Base-by-base conservation (phyloP, 2,888 invertebrate genomes). In the Andrena chrysosceles region DNA sequence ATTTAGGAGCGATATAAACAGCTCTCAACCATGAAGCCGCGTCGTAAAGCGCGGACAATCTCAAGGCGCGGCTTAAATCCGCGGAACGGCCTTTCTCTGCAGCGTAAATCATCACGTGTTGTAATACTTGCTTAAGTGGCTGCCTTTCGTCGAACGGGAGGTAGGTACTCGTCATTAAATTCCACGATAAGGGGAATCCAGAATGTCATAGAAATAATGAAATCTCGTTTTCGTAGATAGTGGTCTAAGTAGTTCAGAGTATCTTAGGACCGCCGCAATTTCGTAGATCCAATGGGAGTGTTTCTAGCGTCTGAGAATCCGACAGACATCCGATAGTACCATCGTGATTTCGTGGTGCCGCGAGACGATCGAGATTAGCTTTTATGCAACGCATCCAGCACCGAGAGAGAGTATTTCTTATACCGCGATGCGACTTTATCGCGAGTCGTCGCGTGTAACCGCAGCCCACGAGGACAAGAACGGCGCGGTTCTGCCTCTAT, bases 401-500 rank as follows among this genome's bases (percentile, higher is more conserved):
- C 54, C 26, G 74, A 20, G 26, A 29, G 64, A 35, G 60, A 8
- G 29, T 42, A 26, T 23, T 56, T 31, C 8, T 16, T 29, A 54
- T 13, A 26, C 35, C 56, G 42, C 26, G 35, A 35, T 69, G n/a
- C n/a, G 33, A 66, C 60, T 82, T 67, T 83, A 83, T 79, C 63
- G 59, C 23, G 62, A 70, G 56, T 62, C 52, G 60, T 8, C 56
- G 70, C 49, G 59, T 56, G 23, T 63, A 78, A 81, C 67, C 80
- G 64, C 80, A 80, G 60, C 68, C 77, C 35, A 62, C 72, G 79
- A 60, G 72, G 70, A 64, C 63, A 72, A 78, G 76, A 69, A 54
- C 64, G 29, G n/a, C 75, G 70, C 66, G 76, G 76, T 81, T 78
- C 73, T 63, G 62, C 23, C 56, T 42, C 88, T 88, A 88, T 88